A percentile compares a stretch with the other conserved stretches of the same genome.
These are phyloP conservation scores for Pharmacophagus antenor DNA, from an alignment of 2,888 invertebrate genomes.

Conservation along the genomic window DNA sequence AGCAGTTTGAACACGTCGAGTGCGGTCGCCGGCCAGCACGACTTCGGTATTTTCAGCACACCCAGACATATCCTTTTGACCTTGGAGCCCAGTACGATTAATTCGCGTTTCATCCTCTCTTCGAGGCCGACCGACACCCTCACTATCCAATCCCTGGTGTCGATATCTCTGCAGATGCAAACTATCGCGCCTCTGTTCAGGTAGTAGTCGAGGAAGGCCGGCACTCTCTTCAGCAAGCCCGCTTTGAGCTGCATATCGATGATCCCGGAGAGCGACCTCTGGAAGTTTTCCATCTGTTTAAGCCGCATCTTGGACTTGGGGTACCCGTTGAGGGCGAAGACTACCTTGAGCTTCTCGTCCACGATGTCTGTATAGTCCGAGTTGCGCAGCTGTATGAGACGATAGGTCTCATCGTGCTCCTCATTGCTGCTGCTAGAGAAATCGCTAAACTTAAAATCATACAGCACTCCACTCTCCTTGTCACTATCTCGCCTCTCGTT, in stretches of 20 bases:
- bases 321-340: slow-evolving; percentile 63
- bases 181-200: slow-evolving; percentile 67
- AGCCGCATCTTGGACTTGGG: slow-evolving; percentile 66
- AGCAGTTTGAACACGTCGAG: slow-evolving; percentile 64
- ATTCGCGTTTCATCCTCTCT: slow-evolving; percentile 60
- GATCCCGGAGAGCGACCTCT: slow-evolving; percentile 55
- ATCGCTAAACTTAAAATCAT: slow-evolving; percentile 57
- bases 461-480: slow-evolving; percentile 47
- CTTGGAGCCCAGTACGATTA: slow-evolving; percentile 60
- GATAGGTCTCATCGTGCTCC: slow-evolving; percentile 60
- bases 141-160: slow-evolving; percentile 68
- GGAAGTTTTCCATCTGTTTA: slow-evolving; percentile 61
- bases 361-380: slow-evolving; percentile 65
- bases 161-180: slow-evolving; percentile 64
- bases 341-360: slow-evolving; percentile 60
- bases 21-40: slow-evolving; percentile 62
- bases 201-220: slow-evolving; percentile 65
- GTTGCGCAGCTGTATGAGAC: slow-evolving; percentile 59
- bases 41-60: slow-evolving; percentile 57
- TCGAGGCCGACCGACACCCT: slow-evolving; percentile 64
- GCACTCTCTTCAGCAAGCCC: slow-evolving; percentile 56
- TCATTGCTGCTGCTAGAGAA: slow-evolving; percentile 59
- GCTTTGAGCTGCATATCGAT: slow-evolving; percentile 68
- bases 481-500: slow-evolving; percentile 42
- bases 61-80: slow-evolving; percentile 66